Percentiles rank a stretch among this genome's conserved stretches.
Evolutionary conservation across 2,888 invertebrate genomes (phyloP).

Genomic region (Byasa hedistus): DNA sequence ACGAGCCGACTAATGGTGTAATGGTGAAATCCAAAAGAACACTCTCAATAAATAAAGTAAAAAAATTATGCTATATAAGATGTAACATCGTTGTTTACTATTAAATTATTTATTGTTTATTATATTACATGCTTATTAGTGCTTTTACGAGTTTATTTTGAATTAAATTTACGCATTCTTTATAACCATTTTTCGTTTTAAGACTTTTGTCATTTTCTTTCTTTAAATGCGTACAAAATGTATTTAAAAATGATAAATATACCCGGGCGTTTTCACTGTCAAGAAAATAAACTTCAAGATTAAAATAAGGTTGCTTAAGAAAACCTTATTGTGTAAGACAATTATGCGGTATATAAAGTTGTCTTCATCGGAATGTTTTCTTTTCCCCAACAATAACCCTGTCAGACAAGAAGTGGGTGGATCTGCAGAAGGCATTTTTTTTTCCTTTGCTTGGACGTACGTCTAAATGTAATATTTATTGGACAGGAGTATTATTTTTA

Average conservation of each 20-base stretch:
- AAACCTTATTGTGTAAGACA: constrained; percentile 23
- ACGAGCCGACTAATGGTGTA: constrained; percentile 5
- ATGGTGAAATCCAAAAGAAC: constrained; percentile 5
- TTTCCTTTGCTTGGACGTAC: constrained; percentile 49
- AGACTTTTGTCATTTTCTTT: neutral
- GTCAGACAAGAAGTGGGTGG: constrained; percentile 60
- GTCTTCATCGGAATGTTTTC: constrained; percentile 45
- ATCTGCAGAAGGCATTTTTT: constrained; percentile 61
- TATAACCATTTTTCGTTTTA: neutral
- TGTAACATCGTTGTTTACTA: too few relatives aligned
- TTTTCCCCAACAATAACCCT: constrained; percentile 54
- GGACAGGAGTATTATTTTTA: constrained; percentile 26
- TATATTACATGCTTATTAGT: too few relatives aligned
- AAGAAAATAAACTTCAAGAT: constrained; percentile 16
- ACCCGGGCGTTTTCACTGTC: constrained; percentile 5
- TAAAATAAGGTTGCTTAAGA: constrained; percentile 10
- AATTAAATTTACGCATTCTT: neutral
- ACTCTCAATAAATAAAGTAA: neutral
- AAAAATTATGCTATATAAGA: too few relatives aligned
- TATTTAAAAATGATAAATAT: neutral
- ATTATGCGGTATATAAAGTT: constrained; percentile 38
- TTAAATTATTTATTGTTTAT: too few relatives aligned
- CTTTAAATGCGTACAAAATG: neutral
- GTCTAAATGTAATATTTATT: constrained; percentile 40
- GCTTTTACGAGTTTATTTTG: neutral